These are phyloP conservation scores for Trichomycterus rosablanca DNA, from an alignment of 2,113 vertebrate genomes.

Conservation along the genomic window DNA sequence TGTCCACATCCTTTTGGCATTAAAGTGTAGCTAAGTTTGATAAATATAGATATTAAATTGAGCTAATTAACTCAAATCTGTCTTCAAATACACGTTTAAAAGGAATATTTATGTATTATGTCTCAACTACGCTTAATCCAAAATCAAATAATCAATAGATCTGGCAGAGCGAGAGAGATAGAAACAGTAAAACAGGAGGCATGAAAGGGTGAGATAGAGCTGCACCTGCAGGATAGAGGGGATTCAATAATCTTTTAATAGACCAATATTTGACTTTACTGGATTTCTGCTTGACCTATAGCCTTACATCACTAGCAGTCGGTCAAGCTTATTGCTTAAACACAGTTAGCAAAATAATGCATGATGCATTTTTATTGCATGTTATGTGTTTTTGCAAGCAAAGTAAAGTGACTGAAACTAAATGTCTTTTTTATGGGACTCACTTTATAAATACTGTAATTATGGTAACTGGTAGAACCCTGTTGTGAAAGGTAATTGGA, in stretches of 20 bases:
- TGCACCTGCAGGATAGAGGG: not conserved
- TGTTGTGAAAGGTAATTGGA: slow-evolving; percentile 44
- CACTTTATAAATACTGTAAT: slow-evolving; percentile 34
- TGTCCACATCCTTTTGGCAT: no score
- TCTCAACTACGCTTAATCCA: slow-evolving; percentile 1
- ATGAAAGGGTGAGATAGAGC: not conserved
- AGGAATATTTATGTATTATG: slow-evolving; percentile 11
- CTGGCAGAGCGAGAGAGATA: not conserved
- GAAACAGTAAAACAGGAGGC: not conserved
- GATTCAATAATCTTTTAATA: not conserved
- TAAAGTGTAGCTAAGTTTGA: no score
- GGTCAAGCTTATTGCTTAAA: not conserved
- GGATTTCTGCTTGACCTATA: not conserved
- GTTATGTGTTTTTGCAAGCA: no score
- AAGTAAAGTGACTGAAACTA: no score
- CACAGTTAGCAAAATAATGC: not conserved
- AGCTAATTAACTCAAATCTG: not conserved
- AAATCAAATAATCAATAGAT: slow-evolving; percentile 29
- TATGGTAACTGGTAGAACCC: slow-evolving; percentile 34
- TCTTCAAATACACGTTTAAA: not conserved
- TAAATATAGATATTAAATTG: no score
- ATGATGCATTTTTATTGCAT: no score
- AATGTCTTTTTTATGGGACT: slow-evolving; percentile 10
- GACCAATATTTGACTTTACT: not conserved
- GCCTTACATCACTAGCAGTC: not conserved